A percentile compares a stretch with the other conserved stretches of the same genome.
Conservation (phyloP, 2,888 invertebrate genomes). For the Idaea straminata region DNA sequence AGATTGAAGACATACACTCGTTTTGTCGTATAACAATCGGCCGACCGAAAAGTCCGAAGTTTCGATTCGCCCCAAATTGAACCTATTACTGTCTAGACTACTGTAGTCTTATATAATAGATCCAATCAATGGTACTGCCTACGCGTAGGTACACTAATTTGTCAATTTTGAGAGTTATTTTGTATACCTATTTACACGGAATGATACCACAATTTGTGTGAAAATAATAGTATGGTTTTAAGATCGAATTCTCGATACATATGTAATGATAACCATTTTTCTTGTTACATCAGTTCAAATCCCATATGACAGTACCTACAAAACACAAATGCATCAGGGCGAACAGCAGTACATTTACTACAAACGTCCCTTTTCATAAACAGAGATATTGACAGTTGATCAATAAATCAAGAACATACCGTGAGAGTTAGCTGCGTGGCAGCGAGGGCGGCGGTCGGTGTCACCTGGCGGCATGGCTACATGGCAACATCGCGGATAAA, state of each 20-base stretch:
- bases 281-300: not conserved
- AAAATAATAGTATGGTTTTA: not conserved
- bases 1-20: not conserved
- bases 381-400: conserved; percentile 3
- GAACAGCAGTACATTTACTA: not conserved
- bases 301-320: not conserved
- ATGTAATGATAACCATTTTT: not conserved
- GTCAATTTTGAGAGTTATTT: not conserved
- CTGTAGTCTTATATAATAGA: too few relatives aligned
- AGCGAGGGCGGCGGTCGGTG: conserved; percentile 42
- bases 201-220: not conserved
- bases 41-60: not conserved
- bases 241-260: not conserved
- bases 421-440: not conserved
- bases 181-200: not conserved
- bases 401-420: conserved; percentile 34
- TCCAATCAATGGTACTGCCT: too few relatives aligned
- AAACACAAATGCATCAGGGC: not conserved
- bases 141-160: too few relatives aligned
- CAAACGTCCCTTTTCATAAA: not conserved
- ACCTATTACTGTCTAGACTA: not conserved
- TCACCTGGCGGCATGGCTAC: conserved; percentile 58
- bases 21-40: not conserved
- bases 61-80: not conserved
- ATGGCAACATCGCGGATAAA: conserved; percentile 42